A percentile compares a stretch with the other conserved stretches of the same genome.
Evolutionary conservation across 2,888 invertebrate species (phyloP).

Genomic region (Pandemis heparana): DNA sequence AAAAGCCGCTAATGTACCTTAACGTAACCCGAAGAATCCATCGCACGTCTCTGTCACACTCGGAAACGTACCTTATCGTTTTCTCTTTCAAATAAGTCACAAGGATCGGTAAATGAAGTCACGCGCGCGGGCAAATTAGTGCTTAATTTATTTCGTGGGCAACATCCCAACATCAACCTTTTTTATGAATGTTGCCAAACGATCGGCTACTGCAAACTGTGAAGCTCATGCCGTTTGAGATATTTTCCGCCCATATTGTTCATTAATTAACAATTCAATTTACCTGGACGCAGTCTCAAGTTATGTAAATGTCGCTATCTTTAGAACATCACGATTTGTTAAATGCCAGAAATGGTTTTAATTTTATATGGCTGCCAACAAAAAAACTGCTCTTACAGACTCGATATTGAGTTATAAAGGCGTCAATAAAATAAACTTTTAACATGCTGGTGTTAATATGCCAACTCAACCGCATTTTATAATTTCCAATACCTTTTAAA

Average conservation of each 20-base stretch:
- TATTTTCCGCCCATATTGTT: neutral
- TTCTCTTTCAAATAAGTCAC: conserved; percentile 59
- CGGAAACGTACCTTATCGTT: conserved; percentile 44
- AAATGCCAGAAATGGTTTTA: conserved; percentile 22
- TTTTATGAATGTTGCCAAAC: neutral
- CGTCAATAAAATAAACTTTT: conserved; percentile 60
- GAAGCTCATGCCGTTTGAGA: conserved; percentile 10
- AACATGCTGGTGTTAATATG: conserved; percentile 68
- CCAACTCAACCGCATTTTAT: conserved; percentile 50
- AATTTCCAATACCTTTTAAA: conserved; percentile 54
- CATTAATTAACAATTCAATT: conserved; percentile 4
- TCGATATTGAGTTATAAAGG: conserved; percentile 46
- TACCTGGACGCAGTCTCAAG: neutral
- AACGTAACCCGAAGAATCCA: conserved; percentile 57
- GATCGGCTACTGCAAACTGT: conserved; percentile 21
- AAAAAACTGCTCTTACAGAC: conserved; percentile 24
- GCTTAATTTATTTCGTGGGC: conserved; percentile 44
- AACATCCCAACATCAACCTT: neutral
- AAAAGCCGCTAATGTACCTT: conserved; percentile 76
- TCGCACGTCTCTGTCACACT: conserved; percentile 56
- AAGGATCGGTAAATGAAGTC: conserved; percentile 69
- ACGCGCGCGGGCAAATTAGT: conserved; percentile 71
- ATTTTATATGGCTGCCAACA: conserved; percentile 22
- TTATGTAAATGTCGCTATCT: conserved; percentile 16
- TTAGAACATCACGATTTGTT: conserved; percentile 25